Conservation (phyloP, 2,113 vertebrate genomes). For the Campylorhamphus procurvoides region DNA sequence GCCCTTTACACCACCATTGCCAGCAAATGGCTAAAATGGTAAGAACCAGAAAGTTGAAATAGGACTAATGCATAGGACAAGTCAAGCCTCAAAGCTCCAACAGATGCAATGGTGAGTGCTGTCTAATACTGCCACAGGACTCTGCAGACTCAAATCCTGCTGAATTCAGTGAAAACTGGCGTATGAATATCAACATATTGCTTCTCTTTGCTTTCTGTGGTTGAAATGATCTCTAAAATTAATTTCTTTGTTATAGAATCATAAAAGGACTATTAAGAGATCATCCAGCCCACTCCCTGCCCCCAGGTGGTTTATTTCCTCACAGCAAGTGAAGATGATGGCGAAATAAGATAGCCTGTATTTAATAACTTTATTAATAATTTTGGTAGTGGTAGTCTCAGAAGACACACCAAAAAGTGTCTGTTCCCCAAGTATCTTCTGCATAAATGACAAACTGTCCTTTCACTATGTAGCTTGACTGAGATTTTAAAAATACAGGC, state of each 20-base stretch:
- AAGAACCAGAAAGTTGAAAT: background rate
- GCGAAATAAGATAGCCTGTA: background rate
- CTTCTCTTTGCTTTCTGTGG: background rate
- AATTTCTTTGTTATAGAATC: background rate
- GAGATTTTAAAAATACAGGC: background rate
- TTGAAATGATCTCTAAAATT: background rate
- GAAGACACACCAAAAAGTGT: background rate
- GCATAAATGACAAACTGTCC: background rate
- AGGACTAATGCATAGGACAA: rapidly evolving
- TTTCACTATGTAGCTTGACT: background rate
- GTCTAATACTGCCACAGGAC: background rate
- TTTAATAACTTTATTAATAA: background rate
- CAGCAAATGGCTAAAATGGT: background rate
- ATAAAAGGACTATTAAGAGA: background rate
- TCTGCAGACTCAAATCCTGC: background rate
- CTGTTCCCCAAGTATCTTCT: background rate
- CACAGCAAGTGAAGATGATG: background rate
- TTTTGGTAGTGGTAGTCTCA: background rate
- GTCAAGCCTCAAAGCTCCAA: background rate
- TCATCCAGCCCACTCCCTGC: background rate
- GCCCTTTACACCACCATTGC: background rate
- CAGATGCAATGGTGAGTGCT: background rate
- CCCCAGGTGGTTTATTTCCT: background rate
- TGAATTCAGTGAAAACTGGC: background rate
- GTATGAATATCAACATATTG: background rate